phyloP scores from a whole-genome alignment of 1,140 invertebrate species.

The Aphelenchoides fujianensis region DNA sequence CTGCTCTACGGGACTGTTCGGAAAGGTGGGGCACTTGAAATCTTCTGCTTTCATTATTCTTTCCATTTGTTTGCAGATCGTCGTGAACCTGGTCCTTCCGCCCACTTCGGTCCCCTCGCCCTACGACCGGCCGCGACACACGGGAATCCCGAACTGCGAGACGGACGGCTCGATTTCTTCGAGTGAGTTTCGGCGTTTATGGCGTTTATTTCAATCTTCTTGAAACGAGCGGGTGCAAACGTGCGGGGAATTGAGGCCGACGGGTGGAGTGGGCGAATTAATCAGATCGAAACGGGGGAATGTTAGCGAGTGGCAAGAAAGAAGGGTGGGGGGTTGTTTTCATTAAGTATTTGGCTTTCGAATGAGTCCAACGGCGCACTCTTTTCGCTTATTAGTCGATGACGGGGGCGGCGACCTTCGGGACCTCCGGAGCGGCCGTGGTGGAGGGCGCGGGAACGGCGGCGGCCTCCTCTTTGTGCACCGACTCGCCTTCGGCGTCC shows the following conservation, averaged over 20 bases:
- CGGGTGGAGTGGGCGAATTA: not conserved
- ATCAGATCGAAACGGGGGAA: slow-evolving; percentile 10
- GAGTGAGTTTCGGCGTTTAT: too few relatives aligned
- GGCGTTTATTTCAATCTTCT: slow-evolving; percentile 22
- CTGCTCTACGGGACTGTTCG: slow-evolving; percentile 25
- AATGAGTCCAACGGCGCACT: not conserved
- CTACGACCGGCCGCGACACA: slow-evolving; percentile 7
- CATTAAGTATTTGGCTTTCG: not conserved
- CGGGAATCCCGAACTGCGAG: slow-evolving; percentile 13
- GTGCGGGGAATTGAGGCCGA: not conserved
- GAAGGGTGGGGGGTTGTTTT: too few relatives aligned
- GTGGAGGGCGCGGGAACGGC: not conserved
- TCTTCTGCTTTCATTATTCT: slow-evolving; percentile 2
- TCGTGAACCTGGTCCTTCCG: slow-evolving; percentile 21
- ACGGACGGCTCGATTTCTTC: slow-evolving; percentile 25
- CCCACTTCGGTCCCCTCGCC: slow-evolving; percentile 20
- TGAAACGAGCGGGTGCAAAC: too few relatives aligned
- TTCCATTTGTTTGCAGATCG: slow-evolving; percentile 11
- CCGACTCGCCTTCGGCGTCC: slow-evolving; percentile 38
- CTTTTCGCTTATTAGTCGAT: not conserved
- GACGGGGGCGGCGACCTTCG: slow-evolving; percentile 7
- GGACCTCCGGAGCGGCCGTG: not conserved
- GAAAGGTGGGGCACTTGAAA: slow-evolving; percentile 32
- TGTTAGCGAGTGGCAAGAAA: too few relatives aligned
- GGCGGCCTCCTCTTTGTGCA: slow-evolving; percentile 16